Evolutionary conservation across 2,113 vertebrate genomes (phyloP).

Genomic region (Rhinolophus ferrumequinum): DNA sequence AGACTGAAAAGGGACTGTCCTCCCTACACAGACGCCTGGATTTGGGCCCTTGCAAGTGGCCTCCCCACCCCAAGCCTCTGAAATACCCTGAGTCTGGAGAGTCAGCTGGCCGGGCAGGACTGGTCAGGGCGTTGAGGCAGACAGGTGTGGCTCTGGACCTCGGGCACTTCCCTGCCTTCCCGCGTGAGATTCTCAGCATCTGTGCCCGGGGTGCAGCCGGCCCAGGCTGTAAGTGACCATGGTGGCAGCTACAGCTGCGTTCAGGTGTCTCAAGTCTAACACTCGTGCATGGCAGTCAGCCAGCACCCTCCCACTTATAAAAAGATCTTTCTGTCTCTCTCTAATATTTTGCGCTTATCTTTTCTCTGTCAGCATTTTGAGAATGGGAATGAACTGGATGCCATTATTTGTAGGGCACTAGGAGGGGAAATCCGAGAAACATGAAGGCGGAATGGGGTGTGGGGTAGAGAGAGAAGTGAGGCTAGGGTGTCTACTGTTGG

Average conservation of each 20-base stretch:
- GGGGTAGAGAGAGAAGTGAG: background rate
- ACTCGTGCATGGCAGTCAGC: background rate
- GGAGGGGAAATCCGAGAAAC: background rate
- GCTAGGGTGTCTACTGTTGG: accelerated
- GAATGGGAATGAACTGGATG: background rate
- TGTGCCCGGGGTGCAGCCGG: background rate
- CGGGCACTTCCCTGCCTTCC: background rate
- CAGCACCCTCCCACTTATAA: background rate
- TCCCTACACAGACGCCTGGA: accelerated
- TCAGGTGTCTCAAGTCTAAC: background rate
- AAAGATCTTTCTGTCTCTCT: background rate
- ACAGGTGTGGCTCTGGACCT: background rate
- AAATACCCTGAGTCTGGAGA: background rate
- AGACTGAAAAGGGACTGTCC: background rate
- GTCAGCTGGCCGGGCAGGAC: background rate
- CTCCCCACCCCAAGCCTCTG: background rate
- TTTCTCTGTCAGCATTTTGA: background rate
- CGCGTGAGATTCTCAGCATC: too few species aligned
- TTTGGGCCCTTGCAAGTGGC: background rate
- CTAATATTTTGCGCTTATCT: background rate
- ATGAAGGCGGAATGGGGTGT: background rate
- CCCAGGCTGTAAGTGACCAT: background rate
- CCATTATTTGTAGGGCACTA: background rate
- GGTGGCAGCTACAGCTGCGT: background rate
- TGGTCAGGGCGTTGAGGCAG: too few species aligned